Evolutionary conservation across 2,888 invertebrate species (phyloP).

Genomic region (Ectropis crepuscularia): DNA sequence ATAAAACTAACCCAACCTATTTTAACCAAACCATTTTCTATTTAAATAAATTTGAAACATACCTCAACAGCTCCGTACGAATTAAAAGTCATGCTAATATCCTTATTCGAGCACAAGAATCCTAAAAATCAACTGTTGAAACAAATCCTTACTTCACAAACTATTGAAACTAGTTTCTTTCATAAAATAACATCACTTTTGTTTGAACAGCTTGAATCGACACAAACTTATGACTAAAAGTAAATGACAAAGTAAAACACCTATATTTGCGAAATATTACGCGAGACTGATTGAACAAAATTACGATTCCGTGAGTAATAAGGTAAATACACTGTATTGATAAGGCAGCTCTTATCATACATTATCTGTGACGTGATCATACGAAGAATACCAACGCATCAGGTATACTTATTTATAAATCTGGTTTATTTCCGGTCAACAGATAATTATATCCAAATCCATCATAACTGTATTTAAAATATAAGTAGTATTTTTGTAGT

Average conservation of each 20-base stretch:
- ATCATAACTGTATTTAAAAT: too few species aligned
- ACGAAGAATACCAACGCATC: background rate
- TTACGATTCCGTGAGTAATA: slow-evolving; percentile 9
- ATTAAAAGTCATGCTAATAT: slow-evolving; percentile 24
- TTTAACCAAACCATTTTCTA: too few species aligned
- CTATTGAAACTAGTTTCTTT: background rate
- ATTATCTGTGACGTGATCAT: slow-evolving; percentile 6
- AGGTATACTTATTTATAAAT: background rate
- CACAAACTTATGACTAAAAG: slow-evolving; percentile 6
- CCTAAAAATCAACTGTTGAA: background rate
- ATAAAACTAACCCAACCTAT: too few species aligned
- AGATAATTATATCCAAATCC: too few species aligned
- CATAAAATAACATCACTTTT: background rate
- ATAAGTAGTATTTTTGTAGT: too few species aligned
- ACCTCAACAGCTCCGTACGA: slow-evolving; percentile 36
- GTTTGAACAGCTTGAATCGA: background rate
- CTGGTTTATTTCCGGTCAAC: too few species aligned
- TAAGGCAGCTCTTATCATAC: slow-evolving; percentile 12
- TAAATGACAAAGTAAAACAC: slow-evolving; percentile 4
- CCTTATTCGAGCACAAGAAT: background rate
- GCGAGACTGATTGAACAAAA: slow-evolving; percentile 12
- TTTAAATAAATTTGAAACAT: background rate
- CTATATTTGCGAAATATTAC: slow-evolving; percentile 17
- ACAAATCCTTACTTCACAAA: background rate
- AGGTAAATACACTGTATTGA: slow-evolving; percentile 14